Percentiles rank a stretch among this genome's conserved stretches.
phyloP scores from a whole-genome alignment of 2,888 invertebrate genomes.

The Erebia epiphron region DNA sequence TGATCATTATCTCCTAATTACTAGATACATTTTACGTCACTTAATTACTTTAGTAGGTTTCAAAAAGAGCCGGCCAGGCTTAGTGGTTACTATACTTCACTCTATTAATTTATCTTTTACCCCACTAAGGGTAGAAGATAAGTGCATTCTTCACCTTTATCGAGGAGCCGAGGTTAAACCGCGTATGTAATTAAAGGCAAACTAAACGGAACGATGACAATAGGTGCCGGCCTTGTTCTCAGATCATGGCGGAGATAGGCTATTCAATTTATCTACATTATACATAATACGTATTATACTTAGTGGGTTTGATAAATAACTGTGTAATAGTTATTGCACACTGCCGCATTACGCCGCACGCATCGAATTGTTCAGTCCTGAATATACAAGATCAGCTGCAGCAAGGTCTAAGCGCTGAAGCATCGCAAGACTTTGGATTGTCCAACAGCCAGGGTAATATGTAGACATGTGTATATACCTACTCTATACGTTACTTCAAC shows the following conservation, averaged over 20 bases:
- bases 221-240: conserved; percentile 54
- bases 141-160: conserved; percentile 66
- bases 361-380: too few relatives aligned
- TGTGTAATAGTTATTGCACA: background rate
- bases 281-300: conserved; percentile 35
- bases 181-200: conserved; percentile 63
- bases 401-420: too few relatives aligned
- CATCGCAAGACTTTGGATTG: too few relatives aligned
- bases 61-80: background rate
- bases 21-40: conserved; percentile 41
- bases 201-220: conserved; percentile 65
- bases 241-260: conserved; percentile 47
- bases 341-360: background rate
- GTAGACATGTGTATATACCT: too few relatives aligned
- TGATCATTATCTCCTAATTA: background rate
- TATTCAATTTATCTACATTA: conserved; percentile 44
- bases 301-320: conserved; percentile 28
- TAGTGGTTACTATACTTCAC: conserved; percentile 9
- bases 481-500: too few relatives aligned
- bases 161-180: conserved; percentile 55
- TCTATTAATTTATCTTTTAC: conserved; percentile 60
- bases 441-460: too few relatives aligned
- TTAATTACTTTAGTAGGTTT: background rate
- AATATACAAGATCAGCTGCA: too few relatives aligned
- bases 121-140: conserved; percentile 57